Conservation (phyloP, 2,113 vertebrate genomes). For the Pomatorhinus ruficollis region DNA sequence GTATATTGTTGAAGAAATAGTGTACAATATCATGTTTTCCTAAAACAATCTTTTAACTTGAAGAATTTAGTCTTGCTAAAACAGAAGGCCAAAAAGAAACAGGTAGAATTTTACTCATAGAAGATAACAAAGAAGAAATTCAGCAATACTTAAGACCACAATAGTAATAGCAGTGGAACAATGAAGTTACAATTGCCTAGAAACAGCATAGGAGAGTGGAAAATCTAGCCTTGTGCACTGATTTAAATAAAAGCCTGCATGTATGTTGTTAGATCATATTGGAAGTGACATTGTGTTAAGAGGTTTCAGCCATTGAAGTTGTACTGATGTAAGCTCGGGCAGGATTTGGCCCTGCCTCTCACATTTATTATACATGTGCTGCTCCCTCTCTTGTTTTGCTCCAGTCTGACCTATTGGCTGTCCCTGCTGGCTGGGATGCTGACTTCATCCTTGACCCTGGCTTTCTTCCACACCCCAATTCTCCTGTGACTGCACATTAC, state of each 20-base stretch:
- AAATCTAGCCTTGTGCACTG: not conserved
- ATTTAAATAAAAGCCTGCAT: constrained; percentile 10
- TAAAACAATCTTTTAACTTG: not conserved
- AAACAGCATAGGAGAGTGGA: not conserved
- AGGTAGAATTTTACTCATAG: not conserved
- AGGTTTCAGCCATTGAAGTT: not conserved
- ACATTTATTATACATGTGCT: not conserved
- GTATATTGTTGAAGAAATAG: not conserved
- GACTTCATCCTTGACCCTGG: not conserved
- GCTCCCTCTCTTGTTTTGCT: not conserved
- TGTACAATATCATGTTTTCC: not conserved
- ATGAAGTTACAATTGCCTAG: not conserved
- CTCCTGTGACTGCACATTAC: not conserved
- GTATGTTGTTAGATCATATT: not conserved
- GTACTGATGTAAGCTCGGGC: not conserved
- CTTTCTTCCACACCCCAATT: not conserved
- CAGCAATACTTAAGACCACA: not conserved
- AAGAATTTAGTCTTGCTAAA: not conserved
- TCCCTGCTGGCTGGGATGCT: not conserved
- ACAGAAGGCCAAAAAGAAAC: not conserved
- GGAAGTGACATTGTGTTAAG: constrained; percentile 9
- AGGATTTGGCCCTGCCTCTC: not conserved
- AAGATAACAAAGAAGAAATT: not conserved
- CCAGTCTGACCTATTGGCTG: not conserved
- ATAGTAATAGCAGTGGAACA: not conserved